phyloP scores from a whole-genome alignment of 2,888 invertebrate species.

The Eupsilia transversa region DNA sequence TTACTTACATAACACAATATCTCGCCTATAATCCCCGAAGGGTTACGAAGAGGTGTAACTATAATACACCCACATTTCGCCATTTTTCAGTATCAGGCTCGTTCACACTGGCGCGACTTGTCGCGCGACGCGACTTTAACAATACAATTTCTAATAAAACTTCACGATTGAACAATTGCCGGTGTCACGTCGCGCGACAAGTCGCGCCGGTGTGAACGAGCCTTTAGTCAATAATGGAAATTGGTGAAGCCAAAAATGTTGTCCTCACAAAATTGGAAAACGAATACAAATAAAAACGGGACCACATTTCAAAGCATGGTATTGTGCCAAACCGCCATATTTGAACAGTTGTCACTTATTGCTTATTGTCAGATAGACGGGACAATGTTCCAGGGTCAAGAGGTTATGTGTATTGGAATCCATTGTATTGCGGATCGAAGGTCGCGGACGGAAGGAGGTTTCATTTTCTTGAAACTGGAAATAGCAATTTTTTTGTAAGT shows the following conservation, averaged over 20 bases:
- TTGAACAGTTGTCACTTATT: conserved; percentile 39
- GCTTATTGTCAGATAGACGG: conserved; percentile 20
- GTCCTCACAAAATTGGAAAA: neutral
- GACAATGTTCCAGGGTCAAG: conserved; percentile 33
- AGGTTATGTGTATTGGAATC: conserved; percentile 32
- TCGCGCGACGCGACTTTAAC: too few relatives aligned
- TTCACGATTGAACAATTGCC: too few relatives aligned
- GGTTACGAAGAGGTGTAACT: too few relatives aligned
- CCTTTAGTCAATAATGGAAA: neutral
- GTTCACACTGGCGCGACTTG: too few relatives aligned
- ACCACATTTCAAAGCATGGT: conserved; percentile 16
- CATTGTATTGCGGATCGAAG: conserved; percentile 29
- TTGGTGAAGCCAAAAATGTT: neutral
- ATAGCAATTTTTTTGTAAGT: conserved; percentile 15
- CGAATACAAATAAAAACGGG: conserved; percentile 4
- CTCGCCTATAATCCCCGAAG: neutral
- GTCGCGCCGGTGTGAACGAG: too few relatives aligned
- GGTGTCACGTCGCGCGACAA: too few relatives aligned
- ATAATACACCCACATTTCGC: neutral
- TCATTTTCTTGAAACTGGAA: conserved; percentile 29
- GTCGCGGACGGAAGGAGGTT: conserved; percentile 9
- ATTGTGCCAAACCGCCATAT: conserved; percentile 30
- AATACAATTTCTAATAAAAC: too few relatives aligned
- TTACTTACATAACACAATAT: too few relatives aligned
- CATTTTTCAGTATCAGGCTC: too few relatives aligned